Conservation (phyloP, 2,797 vertebrate species). For the Mormyrus hasselquistii region DNA sequence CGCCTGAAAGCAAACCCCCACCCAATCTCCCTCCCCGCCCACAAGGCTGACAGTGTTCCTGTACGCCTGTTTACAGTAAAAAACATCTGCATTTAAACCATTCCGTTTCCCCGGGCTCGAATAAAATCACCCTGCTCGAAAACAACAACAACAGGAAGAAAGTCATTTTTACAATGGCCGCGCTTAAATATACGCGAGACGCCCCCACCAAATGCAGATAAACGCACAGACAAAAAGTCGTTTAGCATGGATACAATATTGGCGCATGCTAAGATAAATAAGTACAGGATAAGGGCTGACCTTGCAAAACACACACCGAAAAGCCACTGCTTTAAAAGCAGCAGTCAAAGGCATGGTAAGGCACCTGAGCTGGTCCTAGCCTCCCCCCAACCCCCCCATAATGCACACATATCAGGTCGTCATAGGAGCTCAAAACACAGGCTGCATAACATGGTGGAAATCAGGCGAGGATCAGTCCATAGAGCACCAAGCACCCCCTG, state of each 20-base stretch:
- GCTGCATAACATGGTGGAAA: neutral
- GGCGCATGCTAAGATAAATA: constrained; percentile 14
- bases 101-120: constrained; percentile 70
- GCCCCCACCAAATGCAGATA: constrained; percentile 35
- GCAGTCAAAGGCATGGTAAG: neutral
- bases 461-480: neutral
- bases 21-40: neutral
- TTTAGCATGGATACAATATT: constrained; percentile 38
- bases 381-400: neutral
- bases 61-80: constrained; percentile 65
- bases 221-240: constrained; percentile 41
- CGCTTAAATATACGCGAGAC: constrained; percentile 56
- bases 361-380: neutral
- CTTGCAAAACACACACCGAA: neutral
- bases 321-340: neutral
- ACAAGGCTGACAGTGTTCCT: neutral
- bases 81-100: constrained; percentile 77
- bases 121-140: constrained; percentile 65
- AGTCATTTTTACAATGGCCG: constrained; percentile 67
- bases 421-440: neutral
- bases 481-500: neutral
- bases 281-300: neutral
- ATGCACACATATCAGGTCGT: neutral
- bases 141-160: constrained; percentile 68
- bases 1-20: neutral